These are phyloP conservation scores for Gymnocypris eckloni DNA, from an alignment of 2,797 vertebrate genomes.

Conservation along the genomic window DNA sequence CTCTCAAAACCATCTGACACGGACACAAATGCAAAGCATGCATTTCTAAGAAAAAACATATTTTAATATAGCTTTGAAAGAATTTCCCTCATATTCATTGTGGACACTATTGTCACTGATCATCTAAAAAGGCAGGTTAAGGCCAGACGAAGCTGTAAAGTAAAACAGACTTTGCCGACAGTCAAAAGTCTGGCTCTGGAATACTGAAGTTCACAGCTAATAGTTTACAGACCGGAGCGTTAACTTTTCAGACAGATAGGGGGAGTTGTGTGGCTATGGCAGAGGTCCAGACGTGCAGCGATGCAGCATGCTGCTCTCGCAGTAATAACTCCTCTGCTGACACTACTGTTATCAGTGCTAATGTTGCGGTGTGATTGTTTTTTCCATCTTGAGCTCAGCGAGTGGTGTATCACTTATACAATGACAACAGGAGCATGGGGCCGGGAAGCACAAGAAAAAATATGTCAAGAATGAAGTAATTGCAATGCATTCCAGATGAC, in stretches of 20 bases:
- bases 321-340: conserved; percentile 54
- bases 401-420: conserved; percentile 44
- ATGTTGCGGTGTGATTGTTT: conserved; percentile 52
- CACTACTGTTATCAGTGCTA: conserved; percentile 41
- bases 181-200: neutral
- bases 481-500: conserved; percentile 62
- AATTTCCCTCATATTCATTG: neutral
- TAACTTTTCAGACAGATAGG: conserved; percentile 6
- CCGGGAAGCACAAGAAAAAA: conserved; percentile 35
- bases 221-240: conserved; percentile 17
- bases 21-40: neutral
- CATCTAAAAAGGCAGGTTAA: neutral
- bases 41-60: neutral
- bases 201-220: conserved; percentile 6
- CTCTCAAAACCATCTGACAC: neutral
- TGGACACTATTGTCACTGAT: neutral
- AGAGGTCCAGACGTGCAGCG: conserved; percentile 15
- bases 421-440: conserved; percentile 45
- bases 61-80: neutral
- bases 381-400: conserved; percentile 58
- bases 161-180: neutral
- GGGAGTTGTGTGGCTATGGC: conserved; percentile 25
- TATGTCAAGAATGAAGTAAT: conserved; percentile 37
- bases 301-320: conserved; percentile 44
- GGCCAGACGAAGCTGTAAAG: neutral